Conservation (phyloP, 2,888 invertebrate species). For the Odontomyia ornata region DNA sequence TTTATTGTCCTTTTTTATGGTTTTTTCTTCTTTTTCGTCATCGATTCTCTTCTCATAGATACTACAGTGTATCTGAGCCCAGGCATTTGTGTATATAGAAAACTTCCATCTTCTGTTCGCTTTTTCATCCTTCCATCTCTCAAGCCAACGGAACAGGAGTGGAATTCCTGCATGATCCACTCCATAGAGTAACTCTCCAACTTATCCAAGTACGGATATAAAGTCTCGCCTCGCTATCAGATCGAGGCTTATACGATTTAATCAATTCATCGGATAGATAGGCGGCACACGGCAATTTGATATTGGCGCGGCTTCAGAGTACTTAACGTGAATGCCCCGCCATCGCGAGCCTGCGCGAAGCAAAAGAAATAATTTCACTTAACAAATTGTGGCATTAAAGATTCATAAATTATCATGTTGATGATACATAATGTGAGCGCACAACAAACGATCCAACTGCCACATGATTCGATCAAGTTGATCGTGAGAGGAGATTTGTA, state of each 20-base stretch:
- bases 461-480: not conserved
- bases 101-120: no score
- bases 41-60: no score
- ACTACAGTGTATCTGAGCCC: not conserved
- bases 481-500: not conserved
- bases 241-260: constrained; percentile 42
- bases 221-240: constrained; percentile 9
- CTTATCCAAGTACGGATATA: not conserved
- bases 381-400: constrained; percentile 40
- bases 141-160: no score
- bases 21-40: not conserved
- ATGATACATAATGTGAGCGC: constrained; percentile 36
- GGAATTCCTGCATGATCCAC: no score
- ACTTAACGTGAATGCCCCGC: constrained; percentile 32
- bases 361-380: constrained; percentile 40
- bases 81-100: not conserved
- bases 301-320: constrained; percentile 23
- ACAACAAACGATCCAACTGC: not conserved
- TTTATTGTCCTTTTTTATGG: constrained; percentile 22
- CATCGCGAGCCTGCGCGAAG: not conserved
- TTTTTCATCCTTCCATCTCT: no score
- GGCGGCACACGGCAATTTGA: constrained; percentile 4
- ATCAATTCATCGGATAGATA: constrained; percentile 34
- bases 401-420: constrained; percentile 39
- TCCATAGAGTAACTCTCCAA: not conserved